These are phyloP conservation scores for Drosophila carrolli DNA, from an alignment of 1,140 invertebrate species.

Conservation along the genomic window DNA sequence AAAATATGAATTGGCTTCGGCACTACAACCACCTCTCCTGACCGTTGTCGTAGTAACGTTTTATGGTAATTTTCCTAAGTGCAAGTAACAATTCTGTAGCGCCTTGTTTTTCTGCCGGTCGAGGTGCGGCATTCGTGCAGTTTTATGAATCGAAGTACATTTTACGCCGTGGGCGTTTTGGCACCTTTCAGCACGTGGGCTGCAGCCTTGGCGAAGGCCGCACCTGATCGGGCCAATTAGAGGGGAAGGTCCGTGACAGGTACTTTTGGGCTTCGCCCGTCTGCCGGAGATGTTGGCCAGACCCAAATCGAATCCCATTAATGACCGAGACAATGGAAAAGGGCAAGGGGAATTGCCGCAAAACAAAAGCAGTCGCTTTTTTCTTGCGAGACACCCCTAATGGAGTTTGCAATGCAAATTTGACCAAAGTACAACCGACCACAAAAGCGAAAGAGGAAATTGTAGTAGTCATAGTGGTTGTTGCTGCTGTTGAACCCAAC, in stretches of 20 bases:
- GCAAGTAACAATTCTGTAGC: constrained; percentile 66
- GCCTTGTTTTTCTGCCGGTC: not conserved
- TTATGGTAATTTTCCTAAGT: constrained; percentile 79
- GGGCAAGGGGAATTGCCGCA: constrained; percentile 3
- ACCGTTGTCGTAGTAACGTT: constrained; percentile 65
- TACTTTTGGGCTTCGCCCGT: constrained; percentile 6
- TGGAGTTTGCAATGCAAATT: constrained; percentile 71
- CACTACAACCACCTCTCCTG: constrained; percentile 11
- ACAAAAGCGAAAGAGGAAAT: constrained; percentile 60
- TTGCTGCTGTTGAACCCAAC: constrained; percentile 19
- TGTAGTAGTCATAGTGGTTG: constrained; percentile 47
- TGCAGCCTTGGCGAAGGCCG: constrained; percentile 42
- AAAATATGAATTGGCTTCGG: constrained; percentile 59
- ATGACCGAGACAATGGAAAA: constrained; percentile 32
- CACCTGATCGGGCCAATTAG: constrained; percentile 45
- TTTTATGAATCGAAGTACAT: constrained; percentile 75
- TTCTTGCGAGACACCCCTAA: constrained; percentile 43
- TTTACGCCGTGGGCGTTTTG: constrained; percentile 45
- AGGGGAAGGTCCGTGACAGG: constrained; percentile 5
- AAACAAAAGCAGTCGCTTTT: constrained; percentile 25
- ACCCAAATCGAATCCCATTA: constrained; percentile 54
- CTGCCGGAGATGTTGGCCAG: constrained; percentile 26
- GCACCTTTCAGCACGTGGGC: constrained; percentile 47
- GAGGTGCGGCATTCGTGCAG: constrained; percentile 45
- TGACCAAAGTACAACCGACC: constrained; percentile 52